Conservation (phyloP, 2,888 invertebrate species). For the Odontocerum albicorne region DNA sequence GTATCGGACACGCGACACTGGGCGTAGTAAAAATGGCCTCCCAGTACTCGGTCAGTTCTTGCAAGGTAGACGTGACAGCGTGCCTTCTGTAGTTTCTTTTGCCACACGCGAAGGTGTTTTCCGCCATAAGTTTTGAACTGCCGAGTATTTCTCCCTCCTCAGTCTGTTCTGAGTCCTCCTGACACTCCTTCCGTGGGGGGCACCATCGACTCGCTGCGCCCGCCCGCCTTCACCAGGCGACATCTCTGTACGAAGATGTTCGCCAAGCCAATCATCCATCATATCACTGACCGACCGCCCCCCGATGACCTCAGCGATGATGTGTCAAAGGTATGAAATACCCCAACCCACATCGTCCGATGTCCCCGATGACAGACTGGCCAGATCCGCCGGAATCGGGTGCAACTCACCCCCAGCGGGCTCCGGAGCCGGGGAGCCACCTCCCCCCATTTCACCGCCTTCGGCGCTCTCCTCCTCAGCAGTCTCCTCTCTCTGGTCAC, state of each 20-base stretch:
- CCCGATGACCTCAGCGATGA: background rate
- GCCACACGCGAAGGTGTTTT: background rate
- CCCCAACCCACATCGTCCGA: background rate
- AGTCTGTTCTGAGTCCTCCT: background rate
- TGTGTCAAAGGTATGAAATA: background rate
- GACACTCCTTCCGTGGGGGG: background rate
- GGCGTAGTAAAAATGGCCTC: background rate
- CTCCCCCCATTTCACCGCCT: too few relatives aligned
- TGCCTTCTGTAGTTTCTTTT: background rate
- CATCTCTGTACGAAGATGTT: background rate
- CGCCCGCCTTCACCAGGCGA: background rate
- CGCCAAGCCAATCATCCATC: too few relatives aligned
- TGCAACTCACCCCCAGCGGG: too few relatives aligned
- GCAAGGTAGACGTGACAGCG: background rate
- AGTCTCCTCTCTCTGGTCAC: too few relatives aligned
- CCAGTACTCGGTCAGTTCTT: background rate
- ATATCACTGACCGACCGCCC: too few relatives aligned
- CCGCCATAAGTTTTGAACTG: background rate
- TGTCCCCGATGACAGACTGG: too few relatives aligned
- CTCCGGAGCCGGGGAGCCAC: too few relatives aligned
- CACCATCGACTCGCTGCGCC: background rate
- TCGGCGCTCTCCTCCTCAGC: too few relatives aligned
- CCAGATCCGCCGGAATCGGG: too few relatives aligned
- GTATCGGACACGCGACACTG: background rate
- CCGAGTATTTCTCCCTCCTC: background rate